Conservation (phyloP, 2,113 vertebrate genomes). For the Chloroceryle aenea region DNA sequence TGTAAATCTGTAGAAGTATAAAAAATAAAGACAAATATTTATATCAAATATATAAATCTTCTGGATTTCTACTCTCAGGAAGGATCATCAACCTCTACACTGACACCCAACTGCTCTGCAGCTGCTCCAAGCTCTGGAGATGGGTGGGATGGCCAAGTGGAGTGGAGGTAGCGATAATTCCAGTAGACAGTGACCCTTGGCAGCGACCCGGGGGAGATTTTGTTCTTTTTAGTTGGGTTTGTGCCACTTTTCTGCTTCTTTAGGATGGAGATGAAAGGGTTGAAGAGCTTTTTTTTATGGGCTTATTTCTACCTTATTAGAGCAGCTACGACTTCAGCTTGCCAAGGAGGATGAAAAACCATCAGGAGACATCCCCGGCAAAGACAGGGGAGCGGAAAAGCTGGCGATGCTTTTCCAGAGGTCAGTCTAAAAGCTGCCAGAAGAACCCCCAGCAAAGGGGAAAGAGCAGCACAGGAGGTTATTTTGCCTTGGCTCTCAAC, state of each 20-base stretch:
- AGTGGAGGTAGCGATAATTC: neutral
- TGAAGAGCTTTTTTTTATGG: neutral
- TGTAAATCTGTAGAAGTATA: too few species aligned
- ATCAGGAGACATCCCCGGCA: neutral
- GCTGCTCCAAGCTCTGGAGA: neutral
- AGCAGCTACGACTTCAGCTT: neutral
- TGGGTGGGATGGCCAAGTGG: neutral
- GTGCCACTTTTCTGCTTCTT: neutral
- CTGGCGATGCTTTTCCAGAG: neutral
- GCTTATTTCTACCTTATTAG: neutral
- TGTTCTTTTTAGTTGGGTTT: neutral
- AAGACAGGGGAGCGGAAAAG: rapidly evolving
- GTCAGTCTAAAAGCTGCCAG: neutral
- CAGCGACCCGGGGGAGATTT: neutral
- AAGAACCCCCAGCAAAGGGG: neutral
- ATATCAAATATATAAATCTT: neutral
- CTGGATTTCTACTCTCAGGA: neutral
- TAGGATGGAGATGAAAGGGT: neutral
- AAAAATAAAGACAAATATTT: too few species aligned
- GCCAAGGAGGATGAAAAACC: neutral
- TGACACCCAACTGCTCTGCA: neutral
- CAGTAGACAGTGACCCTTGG: neutral
- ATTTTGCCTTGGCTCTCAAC: rapidly evolving
- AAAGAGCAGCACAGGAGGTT: rapidly evolving
- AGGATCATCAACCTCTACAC: neutral